Percentiles rank a stretch among this genome's conserved stretches.
Evolutionary conservation across 2,113 vertebrate genomes (phyloP).

Genomic region (Microcebus murinus): DNA sequence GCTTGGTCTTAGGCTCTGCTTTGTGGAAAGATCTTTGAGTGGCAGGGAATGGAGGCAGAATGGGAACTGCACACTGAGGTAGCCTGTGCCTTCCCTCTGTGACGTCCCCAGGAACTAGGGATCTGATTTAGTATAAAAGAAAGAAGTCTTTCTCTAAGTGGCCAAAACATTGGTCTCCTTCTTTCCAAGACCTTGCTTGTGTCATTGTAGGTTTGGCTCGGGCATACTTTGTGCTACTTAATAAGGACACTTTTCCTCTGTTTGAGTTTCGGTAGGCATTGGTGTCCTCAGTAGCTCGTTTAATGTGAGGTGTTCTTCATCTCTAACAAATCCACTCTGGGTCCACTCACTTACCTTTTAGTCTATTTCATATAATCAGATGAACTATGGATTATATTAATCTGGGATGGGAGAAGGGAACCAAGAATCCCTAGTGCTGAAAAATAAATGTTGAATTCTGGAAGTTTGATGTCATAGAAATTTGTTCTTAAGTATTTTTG

Average conservation of each 20-base stretch:
- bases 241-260: background rate
- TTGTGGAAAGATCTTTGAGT: background rate
- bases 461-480: background rate
- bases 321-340: background rate
- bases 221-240: background rate
- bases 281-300: background rate
- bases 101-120: background rate
- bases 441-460: background rate
- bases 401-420: background rate
- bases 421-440: background rate
- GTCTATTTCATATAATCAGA: background rate
- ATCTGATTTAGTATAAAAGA: background rate
- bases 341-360: background rate
- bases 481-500: slow-evolving; percentile 37
- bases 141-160: background rate
- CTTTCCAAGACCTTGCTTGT: background rate
- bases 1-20: background rate
- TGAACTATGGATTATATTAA: background rate
- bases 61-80: fast-evolving
- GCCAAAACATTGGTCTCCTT: background rate
- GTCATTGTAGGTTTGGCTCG: background rate
- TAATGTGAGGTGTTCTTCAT: background rate
- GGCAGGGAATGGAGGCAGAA: background rate
- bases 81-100: background rate
- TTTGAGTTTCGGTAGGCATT: background rate